A percentile compares a stretch with the other conserved stretches of the same genome.
Conservation (phyloP, 2,113 vertebrate genomes). For the Nannospalax galili region DNA sequence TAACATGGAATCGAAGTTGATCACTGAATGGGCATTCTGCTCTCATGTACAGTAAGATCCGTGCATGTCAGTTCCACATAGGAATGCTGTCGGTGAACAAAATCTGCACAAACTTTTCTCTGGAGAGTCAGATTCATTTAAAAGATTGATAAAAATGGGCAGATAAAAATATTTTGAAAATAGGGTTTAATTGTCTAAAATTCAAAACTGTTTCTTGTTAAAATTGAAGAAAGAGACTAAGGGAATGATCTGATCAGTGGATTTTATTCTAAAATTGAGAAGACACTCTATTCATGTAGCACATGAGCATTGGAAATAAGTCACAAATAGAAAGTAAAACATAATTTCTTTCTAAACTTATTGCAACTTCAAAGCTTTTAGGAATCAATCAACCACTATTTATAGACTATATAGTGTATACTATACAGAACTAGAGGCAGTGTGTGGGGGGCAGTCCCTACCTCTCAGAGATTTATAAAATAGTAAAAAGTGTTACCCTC, state of each 20-base stretch:
- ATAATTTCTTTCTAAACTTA: conserved; percentile 14
- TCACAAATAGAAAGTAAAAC: no score
- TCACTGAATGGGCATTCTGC: neutral
- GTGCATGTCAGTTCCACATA: neutral
- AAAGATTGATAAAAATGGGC: neutral
- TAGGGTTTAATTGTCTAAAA: neutral
- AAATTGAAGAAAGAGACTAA: neutral
- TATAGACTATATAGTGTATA: neutral
- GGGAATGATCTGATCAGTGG: neutral
- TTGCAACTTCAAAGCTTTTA: neutral
- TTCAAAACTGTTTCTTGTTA: neutral
- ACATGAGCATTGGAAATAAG: no score
- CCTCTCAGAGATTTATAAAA: neutral
- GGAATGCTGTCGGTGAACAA: neutral
- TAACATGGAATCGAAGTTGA: neutral
- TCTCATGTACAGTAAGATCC: neutral
- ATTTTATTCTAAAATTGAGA: neutral
- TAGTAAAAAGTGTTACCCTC: neutral
- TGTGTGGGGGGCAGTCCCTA: accelerated
- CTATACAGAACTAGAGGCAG: neutral
- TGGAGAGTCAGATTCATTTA: neutral
- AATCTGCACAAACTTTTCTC: neutral
- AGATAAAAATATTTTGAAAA: neutral
- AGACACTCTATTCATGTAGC: neutral
- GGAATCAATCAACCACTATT: neutral